Base-by-base conservation (phyloP, 2,113 vertebrate genomes). In the Balaeniceps rex region DNA sequence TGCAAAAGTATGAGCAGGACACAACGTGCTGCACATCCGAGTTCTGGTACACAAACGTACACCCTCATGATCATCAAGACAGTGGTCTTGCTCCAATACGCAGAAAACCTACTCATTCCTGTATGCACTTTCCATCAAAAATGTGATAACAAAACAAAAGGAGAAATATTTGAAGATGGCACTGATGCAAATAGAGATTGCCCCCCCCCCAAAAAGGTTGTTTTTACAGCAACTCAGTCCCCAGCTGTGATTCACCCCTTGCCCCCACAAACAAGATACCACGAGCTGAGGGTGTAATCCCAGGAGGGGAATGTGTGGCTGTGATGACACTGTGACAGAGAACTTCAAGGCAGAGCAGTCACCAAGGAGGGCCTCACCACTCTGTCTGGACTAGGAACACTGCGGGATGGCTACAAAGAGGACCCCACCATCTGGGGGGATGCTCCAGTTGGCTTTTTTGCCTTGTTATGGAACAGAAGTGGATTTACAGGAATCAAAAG, bases 31-130 rank as follows among this genome's bases (percentile, higher is more conserved):
- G 65, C 51, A n/a, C 3, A 1, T 51, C 10, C 4, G 1, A 6
- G 64, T 49, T 46, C 74, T 85, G 92, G 29, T 19, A 26, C 38
- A 40, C 19, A 55, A 33, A 46, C 18, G 6, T 17, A 14, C 3
- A 3, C 6, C 16, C 11, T n/a, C 0, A 0, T 33, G 23, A 2
- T 46, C 34, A 3, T 0, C n/a, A 79, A 63, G 26, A n/a, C 22
- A 63, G 9, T 1, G 40, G 24, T 72, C 31, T n/a, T 75, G 46
- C 46, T 74, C 64, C 46, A 40, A 6, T 11, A 31, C 54, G 55
- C 12, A 51, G 57, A 25, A 60, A 88, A 26, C 5, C 29, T 38
- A 10, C 14, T 47, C 7, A 3, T 34, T 38, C 23, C 61, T 63
- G 11, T 16, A 3, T 18, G 33, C 5, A 7, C 14, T 46, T 84